phyloP scores from a whole-genome alignment of 2,113 vertebrate species.

The Bagarius yarrelli region DNA sequence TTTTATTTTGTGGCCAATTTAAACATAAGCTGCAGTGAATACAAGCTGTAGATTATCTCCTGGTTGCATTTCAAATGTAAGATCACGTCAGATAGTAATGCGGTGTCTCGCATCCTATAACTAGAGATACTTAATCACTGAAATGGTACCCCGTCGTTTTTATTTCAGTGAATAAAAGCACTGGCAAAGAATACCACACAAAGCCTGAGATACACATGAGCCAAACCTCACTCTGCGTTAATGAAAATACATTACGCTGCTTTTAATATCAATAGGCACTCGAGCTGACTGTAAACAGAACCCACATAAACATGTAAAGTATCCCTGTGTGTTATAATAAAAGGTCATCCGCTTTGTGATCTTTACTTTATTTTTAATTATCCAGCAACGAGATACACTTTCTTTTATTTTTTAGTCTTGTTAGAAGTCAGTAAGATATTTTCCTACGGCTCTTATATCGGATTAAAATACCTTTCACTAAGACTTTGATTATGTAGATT shows the following conservation, averaged over 20 bases:
- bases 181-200: slow-evolving; percentile 42
- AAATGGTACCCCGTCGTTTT: slow-evolving; percentile 52
- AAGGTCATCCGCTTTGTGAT: slow-evolving; percentile 5
- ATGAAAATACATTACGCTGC: slow-evolving; percentile 49
- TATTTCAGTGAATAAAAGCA: slow-evolving; percentile 53
- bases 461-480: not conserved
- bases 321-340: not conserved
- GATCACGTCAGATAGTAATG: slow-evolving; percentile 8
- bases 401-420: not conserved
- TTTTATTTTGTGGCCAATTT: not conserved
- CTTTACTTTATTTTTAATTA: not conserved
- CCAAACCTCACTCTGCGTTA: slow-evolving; percentile 36
- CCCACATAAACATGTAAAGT: slow-evolving; percentile 30
- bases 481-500: not conserved
- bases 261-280: slow-evolving; percentile 52
- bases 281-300: slow-evolving; percentile 37
- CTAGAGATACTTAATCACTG: slow-evolving; percentile 46
- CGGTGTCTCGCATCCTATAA: slow-evolving; percentile 41
- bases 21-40: not conserved
- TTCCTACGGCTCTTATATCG: not conserved
- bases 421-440: not conserved
- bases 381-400: not conserved
- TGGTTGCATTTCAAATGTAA: not conserved
- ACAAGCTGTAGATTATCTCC: not conserved
- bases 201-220: slow-evolving; percentile 20